These are phyloP conservation scores for Acropternis orthonyx DNA, from an alignment of 2,797 vertebrate genomes.

Conservation along the genomic window DNA sequence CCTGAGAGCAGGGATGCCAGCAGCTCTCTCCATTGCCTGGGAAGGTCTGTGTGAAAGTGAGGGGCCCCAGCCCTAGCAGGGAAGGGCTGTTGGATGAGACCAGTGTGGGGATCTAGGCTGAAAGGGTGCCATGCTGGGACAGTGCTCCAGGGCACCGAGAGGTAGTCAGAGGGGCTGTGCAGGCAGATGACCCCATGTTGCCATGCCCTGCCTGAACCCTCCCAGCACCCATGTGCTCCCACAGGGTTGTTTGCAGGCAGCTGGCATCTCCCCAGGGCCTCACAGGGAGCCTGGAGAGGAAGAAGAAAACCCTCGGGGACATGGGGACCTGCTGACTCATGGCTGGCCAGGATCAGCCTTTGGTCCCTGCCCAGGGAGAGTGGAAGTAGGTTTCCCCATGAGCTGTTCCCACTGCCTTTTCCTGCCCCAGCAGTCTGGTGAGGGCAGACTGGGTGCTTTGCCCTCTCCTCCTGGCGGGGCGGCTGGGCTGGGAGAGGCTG, in stretches of 20 bases:
- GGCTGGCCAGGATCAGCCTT: accelerated
- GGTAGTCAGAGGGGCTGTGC: too few relatives aligned
- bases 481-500: accelerated
- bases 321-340: accelerated
- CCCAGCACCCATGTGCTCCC: accelerated
- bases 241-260: background rate
- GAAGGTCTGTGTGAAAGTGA: accelerated
- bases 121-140: accelerated
- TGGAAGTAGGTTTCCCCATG: background rate
- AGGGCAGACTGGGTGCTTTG: background rate
- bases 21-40: background rate
- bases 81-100: background rate
- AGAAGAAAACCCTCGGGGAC: background rate
- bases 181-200: background rate
- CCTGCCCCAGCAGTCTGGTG: accelerated
- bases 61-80: accelerated
- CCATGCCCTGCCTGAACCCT: background rate
- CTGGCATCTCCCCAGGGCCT: accelerated
- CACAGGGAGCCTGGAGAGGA: background rate
- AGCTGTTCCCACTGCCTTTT: background rate
- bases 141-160: accelerated
- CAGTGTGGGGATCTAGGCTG: background rate
- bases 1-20: background rate
- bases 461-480: accelerated
- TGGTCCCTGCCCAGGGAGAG: background rate